phyloP scores from a whole-genome alignment of 2,113 vertebrate genomes.

The Larimichthys polyactis region DNA sequence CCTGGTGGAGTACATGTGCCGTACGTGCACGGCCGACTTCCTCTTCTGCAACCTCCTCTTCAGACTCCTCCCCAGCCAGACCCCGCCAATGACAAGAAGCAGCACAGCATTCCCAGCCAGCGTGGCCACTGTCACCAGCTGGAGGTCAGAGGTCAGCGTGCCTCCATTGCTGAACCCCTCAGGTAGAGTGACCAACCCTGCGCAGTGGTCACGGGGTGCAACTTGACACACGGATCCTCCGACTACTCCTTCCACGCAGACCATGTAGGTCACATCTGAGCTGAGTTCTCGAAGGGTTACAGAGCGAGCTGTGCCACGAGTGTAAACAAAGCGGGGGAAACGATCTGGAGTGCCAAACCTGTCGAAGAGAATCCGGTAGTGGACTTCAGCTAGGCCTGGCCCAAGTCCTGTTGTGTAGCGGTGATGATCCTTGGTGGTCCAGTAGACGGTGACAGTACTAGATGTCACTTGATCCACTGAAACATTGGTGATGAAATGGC shows the following conservation, averaged over 20 bases:
- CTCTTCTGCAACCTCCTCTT: constrained; percentile 84
- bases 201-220: constrained; percentile 93
- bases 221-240: constrained; percentile 90
- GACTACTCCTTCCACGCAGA: constrained; percentile 92
- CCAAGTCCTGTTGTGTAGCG: constrained; percentile 76
- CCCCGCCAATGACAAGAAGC: constrained; percentile 85
- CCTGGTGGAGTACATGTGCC: constrained; percentile 95
- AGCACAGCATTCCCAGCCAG: constrained; percentile 88
- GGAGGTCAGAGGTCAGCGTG: constrained; percentile 81
- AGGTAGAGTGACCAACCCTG: constrained; percentile 89
- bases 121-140: constrained; percentile 88
- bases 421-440: constrained; percentile 85
- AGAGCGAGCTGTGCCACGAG: constrained; percentile 79
- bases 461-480: constrained; percentile 87
- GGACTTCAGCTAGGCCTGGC: constrained; percentile 66
- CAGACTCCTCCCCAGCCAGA: constrained; percentile 89
- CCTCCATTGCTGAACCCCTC: constrained; percentile 49
- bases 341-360: constrained; percentile 89
- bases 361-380: constrained; percentile 93
- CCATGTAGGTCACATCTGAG: constrained; percentile 90
- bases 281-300: constrained; percentile 90
- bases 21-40: constrained; percentile 89
- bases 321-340: constrained; percentile 94
- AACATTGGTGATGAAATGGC: constrained; percentile 89
- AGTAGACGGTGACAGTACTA: constrained; percentile 86